Conservation (phyloP, 2,888 invertebrate species). For the Anoplius nigerrimus region DNA sequence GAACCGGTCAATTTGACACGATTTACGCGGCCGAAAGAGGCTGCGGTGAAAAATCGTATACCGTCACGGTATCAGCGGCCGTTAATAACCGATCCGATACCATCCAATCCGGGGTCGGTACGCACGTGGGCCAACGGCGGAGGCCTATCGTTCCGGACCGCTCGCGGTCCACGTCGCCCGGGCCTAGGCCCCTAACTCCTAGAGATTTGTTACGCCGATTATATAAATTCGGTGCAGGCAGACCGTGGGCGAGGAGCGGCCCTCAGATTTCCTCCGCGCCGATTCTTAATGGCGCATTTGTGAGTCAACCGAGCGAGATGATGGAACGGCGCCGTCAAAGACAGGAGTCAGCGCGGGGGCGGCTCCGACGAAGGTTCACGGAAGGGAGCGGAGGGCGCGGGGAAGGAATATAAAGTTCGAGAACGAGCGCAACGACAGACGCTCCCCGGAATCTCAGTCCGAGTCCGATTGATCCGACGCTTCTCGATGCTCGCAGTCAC, state of each 20-base stretch:
- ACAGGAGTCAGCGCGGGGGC: conserved; percentile 42
- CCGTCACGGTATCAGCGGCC: too few species aligned
- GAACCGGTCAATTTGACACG: too few species aligned
- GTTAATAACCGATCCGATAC: too few species aligned
- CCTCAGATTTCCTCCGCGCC: conserved; percentile 33
- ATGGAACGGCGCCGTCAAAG: conserved; percentile 56
- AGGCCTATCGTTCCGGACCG: conserved; percentile 13
- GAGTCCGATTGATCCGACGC: too few species aligned
- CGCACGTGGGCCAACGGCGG: conserved; percentile 10
- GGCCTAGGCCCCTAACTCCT: conserved; percentile 25
- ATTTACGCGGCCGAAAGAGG: too few species aligned
- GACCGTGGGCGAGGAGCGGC: conserved; percentile 42
- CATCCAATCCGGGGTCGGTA: background rate
- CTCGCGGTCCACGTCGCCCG: background rate
- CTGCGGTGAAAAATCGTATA: too few species aligned
- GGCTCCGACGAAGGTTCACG: too few species aligned
- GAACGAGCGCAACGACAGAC: too few species aligned
- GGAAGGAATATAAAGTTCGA: too few species aligned
- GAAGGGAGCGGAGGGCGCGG: background rate
- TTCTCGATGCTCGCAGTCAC: too few species aligned
- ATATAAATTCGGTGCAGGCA: conserved; percentile 50
- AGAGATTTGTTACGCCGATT: conserved; percentile 58
- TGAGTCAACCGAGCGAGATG: conserved; percentile 59
- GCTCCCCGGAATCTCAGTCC: too few species aligned
- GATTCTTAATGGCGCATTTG: conserved; percentile 54